Base-by-base conservation (phyloP, 2,113 vertebrate species). In the Stomatorhinus ivindoensis region DNA sequence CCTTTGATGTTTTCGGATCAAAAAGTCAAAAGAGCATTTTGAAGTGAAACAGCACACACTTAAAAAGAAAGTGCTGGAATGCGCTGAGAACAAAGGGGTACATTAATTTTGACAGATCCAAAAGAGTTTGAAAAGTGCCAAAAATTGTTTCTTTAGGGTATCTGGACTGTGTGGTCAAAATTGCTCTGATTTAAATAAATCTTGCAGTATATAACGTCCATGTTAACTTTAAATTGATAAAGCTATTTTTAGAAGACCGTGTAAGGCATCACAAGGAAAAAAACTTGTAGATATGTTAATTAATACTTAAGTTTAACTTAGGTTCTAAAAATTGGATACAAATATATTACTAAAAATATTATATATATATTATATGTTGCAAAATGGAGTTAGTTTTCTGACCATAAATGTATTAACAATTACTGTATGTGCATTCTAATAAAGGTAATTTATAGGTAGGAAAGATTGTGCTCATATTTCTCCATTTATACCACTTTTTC, bases 11-110 rank as follows among this genome's bases (percentile, higher is more conserved):
- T 42, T 80, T 42, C 15, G 35, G 73, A 80, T 80, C 73, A 39
- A 39, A 80, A 80, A 80, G 73, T 80, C 73, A 80, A 42, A 76
- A 76, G 69, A 76, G 42, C 35, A 76, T 76, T 76, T 76, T 76
- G 69, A 76, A 76, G 69, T 76, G 61, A 31, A 31, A 27, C 10
- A 3, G 3, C n/a, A 15, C 35, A 21, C 73, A 42, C 35, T 80
- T 42, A 35, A 42, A 80, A 42, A 80, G 73, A 19, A 80, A 39
- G 35, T 17, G 13, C 73, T 7, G 2, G 35, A 39, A 42, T 19
- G 35, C 19, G 73, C 15, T 0, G 15, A 80, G 31, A 42, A 80
- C 35, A 42, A 39, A 80, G 19, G 35, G 42, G 35, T 2, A 76
- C 3, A 39, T 76, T 76, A 39, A 39, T 76, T 76, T 7, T 19